Percentiles rank a stretch among this genome's conserved stretches.
Evolutionary conservation across 2,113 vertebrate genomes (phyloP).

Genomic region (Lagopus leucura): DNA sequence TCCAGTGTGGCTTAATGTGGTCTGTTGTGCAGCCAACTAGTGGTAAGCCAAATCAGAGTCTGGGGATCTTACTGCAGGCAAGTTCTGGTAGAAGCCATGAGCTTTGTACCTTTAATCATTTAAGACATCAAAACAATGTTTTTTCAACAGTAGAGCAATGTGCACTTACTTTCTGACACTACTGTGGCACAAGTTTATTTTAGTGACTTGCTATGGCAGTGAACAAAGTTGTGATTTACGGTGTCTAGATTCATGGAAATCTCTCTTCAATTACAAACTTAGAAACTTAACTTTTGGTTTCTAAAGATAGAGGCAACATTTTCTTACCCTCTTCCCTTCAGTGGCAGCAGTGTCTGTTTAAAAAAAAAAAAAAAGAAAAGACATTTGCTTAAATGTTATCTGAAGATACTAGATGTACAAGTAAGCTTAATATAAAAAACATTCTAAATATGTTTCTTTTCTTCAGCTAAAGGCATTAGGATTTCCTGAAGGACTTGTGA

Average conservation of each 20-base stretch:
- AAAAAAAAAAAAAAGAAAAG: not conserved
- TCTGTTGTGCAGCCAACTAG: not conserved
- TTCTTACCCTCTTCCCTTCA: not conserved
- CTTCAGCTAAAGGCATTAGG: conserved; percentile 94
- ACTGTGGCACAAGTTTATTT: not conserved
- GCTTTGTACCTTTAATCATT: not conserved
- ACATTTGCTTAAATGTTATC: not conserved
- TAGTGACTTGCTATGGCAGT: not conserved
- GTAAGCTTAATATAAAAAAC: not conserved
- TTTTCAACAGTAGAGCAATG: not conserved
- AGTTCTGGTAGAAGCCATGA: not conserved
- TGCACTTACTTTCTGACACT: not conserved
- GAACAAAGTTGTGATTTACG: not conserved
- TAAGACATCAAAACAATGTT: not conserved
- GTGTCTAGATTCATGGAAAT: not conserved
- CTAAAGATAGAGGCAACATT: not conserved
- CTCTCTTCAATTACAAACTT: not conserved
- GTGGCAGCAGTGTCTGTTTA: not conserved
- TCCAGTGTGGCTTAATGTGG: not conserved
- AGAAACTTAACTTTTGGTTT: not conserved
- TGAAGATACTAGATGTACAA: not conserved
- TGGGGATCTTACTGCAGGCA: not conserved
- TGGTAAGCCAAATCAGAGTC: not conserved
- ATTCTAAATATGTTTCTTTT: conserved; percentile 56
- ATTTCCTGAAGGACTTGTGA: conserved; percentile 98